Evolutionary conservation across 2,888 invertebrate genomes (phyloP), one percentile per base, ranked within the genome.

Genomic region (Rhingia rostrata): DNA sequence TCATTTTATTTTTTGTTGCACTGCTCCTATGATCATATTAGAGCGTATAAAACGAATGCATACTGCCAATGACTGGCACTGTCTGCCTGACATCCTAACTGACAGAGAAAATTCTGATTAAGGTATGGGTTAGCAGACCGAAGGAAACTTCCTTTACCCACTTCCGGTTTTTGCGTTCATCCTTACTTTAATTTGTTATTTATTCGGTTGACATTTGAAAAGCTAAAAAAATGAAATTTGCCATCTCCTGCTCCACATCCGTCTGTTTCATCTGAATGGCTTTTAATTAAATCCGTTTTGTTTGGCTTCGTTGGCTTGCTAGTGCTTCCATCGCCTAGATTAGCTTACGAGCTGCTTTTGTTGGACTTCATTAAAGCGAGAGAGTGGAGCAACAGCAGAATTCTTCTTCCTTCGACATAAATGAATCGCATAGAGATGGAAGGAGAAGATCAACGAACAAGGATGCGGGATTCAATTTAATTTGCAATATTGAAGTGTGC

Each of bases 251-350:
- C 6, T 22, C 43, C 22, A 22, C 58, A 53, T 51, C 64, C 37
- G 39, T 54, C 49, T 63, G 32, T 30, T 35, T 33, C 54, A 53
- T 66, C 32, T 58, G 67, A 73, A 83, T 69, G 74, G 49, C 53
- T 74, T 79, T 84, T 84, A 84, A 84, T 84, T 84, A 84, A 79
- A 79, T 84, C 63, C 69, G 51, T 56, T 83, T 83, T 84, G 69
- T 58, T 74, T 74, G 79, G 79, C 80, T 84, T 84, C 83, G 37
- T 60, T 60, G 67, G 12, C 49, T 63, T 61, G 30, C 66, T 51
- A 47, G 32, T 37, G 60, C 32, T 77, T 22, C 49, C 6, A 60
- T 45, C 41, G 73, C 49, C 37, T 63, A 79, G 69, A 74, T 83
- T 78, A 69, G 54, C 60, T 49, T 4, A 51, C 53, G 60, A 64